These are phyloP conservation scores for Drosophila glabriapex DNA, from an alignment of 2,888 invertebrate species.

Conservation along the genomic window DNA sequence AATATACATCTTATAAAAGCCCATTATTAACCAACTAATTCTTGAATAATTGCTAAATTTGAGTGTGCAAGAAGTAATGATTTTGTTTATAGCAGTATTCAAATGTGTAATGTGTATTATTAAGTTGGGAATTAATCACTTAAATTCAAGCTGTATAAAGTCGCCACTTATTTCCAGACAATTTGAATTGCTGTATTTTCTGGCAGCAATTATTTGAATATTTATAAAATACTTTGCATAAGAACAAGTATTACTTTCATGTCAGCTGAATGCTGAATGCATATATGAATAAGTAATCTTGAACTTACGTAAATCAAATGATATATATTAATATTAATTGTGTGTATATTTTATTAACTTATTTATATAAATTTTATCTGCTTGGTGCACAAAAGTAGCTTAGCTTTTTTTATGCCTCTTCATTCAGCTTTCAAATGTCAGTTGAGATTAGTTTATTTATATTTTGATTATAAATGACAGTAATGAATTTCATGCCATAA, in stretches of 20 bases:
- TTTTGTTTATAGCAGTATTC: not conserved
- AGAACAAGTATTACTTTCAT: not conserved
- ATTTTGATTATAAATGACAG: constrained; percentile 40
- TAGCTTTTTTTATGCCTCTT: not conserved
- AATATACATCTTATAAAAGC: not conserved
- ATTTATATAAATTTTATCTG: not conserved
- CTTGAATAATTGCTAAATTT: not conserved
- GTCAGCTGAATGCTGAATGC: not conserved
- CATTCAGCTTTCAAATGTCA: constrained; percentile 22
- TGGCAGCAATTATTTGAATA: not conserved
- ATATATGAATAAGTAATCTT: not conserved
- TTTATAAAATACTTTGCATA: not conserved
- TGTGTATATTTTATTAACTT: not conserved
- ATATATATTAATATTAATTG: not conserved
- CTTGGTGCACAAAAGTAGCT: not conserved
- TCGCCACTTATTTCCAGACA: not conserved
- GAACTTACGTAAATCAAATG: not conserved
- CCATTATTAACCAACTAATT: not conserved
- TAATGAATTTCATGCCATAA: constrained; percentile 36
- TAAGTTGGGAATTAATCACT: not conserved
- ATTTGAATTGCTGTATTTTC: not conserved
- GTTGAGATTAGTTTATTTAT: constrained; percentile 37
- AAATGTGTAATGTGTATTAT: not conserved
- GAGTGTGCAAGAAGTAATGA: not conserved
- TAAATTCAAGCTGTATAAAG: not conserved